Evolutionary conservation across 2,797 vertebrate species (phyloP).

Genomic region (Urocyon cinereoargenteus): DNA sequence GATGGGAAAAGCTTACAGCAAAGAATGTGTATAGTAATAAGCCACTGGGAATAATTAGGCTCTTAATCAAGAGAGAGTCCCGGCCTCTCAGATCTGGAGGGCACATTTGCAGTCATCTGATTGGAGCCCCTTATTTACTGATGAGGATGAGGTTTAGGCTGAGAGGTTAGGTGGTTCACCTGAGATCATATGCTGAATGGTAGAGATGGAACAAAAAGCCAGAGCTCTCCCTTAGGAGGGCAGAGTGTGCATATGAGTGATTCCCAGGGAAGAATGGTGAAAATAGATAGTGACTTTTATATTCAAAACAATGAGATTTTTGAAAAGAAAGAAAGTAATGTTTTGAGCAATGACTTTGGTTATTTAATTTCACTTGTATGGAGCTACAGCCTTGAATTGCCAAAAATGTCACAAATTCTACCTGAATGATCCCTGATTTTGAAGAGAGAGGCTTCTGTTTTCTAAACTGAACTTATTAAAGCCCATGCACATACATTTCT

Average conservation of each 20-base stretch:
- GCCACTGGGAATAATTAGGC: slow-evolving; percentile 59
- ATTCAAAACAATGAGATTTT: background rate
- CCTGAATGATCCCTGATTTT: slow-evolving; percentile 14
- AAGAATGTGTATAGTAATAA: slow-evolving; percentile 55
- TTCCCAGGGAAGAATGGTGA: background rate
- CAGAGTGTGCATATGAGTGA: background rate
- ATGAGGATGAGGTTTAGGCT: slow-evolving; percentile 37
- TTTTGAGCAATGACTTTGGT: slow-evolving; percentile 55
- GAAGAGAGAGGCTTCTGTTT: slow-evolving; percentile 6
- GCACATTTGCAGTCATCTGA: slow-evolving; percentile 47
- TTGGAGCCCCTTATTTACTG: slow-evolving; percentile 59
- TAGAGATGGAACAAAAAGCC: background rate
- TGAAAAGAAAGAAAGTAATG: background rate
- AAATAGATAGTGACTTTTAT: background rate
- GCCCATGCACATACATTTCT: background rate
- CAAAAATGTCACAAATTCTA: slow-evolving; percentile 63
- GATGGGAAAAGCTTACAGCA: slow-evolving; percentile 31
- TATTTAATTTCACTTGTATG: slow-evolving; percentile 57
- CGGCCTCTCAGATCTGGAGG: background rate
- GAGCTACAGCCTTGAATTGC: slow-evolving; percentile 29
- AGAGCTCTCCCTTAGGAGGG: background rate
- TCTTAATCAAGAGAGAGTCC: slow-evolving; percentile 60
- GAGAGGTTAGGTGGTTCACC: slow-evolving; percentile 55
- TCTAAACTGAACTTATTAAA: slow-evolving; percentile 51
- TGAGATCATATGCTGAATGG: slow-evolving; percentile 42